Evolutionary conservation across 2,113 vertebrate species (phyloP).

Genomic region (Microcebus jonahi): DNA sequence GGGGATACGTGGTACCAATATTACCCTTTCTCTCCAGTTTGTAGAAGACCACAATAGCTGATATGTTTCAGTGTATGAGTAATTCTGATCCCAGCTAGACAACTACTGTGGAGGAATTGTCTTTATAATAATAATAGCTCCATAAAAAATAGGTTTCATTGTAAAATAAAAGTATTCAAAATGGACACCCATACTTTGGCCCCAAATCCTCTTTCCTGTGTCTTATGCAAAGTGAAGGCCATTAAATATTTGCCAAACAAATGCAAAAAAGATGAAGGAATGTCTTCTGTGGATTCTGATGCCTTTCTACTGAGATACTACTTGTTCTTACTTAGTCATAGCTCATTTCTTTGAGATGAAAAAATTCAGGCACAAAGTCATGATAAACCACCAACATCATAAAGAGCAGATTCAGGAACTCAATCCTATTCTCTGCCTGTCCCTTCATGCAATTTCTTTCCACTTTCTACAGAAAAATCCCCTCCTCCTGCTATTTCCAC

Average conservation of each 20-base stretch:
- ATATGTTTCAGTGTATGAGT: constrained; percentile 63
- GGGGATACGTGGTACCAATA: constrained; percentile 23
- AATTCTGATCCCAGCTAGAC: constrained; percentile 70
- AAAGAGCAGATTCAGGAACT: neutral
- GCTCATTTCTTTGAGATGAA: constrained; percentile 6
- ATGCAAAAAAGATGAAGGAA: neutral
- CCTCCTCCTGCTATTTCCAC: neutral
- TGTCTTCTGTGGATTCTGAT: neutral
- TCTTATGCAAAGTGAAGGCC: neutral
- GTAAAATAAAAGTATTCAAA: constrained; percentile 26
- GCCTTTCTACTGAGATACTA: neutral
- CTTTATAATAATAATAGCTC: neutral
- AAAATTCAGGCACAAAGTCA: neutral
- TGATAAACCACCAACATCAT: neutral
- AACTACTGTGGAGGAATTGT: constrained; percentile 51
- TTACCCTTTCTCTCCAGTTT: constrained; percentile 29
- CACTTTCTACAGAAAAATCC: neutral
- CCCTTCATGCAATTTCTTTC: constrained; percentile 4
- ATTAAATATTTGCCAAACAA: neutral
- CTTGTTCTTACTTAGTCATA: neutral
- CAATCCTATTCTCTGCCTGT: neutral
- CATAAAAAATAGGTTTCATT: constrained; percentile 46
- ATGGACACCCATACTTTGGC: neutral
- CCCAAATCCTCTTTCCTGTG: neutral
- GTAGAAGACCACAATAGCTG: constrained; percentile 57